Evolutionary conservation across 2,113 vertebrate genomes (phyloP).

Genomic region (Probosciger aterrimus): DNA sequence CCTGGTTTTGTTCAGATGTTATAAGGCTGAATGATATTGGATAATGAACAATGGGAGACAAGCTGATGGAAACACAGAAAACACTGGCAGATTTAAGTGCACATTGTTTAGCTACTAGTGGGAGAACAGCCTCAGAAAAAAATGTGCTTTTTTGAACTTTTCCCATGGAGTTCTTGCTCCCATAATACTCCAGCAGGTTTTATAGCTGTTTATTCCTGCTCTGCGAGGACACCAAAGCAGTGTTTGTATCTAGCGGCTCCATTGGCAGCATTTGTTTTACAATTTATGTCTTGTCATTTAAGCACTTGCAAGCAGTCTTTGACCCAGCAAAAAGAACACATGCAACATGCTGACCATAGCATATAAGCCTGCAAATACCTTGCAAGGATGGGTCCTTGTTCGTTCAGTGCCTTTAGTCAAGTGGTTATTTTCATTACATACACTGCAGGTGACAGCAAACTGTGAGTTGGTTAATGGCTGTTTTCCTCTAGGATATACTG

Average conservation of each 20-base stretch:
- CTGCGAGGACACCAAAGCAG: not conserved
- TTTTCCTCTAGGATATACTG: not conserved
- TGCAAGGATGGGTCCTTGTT: not conserved
- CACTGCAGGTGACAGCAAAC: not conserved
- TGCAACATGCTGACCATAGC: not conserved
- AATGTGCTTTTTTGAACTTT: not conserved
- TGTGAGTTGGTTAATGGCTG: not conserved
- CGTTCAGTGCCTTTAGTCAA: not conserved
- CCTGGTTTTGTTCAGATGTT: conserved; percentile 56
- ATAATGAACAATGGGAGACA: conserved; percentile 64
- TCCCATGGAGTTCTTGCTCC: not conserved
- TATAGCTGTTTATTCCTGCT: not conserved
- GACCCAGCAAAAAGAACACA: not conserved
- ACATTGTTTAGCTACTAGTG: conserved; percentile 42
- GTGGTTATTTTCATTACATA: not conserved
- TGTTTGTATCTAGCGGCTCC: not conserved
- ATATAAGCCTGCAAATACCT: not conserved
- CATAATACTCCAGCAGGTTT: not conserved
- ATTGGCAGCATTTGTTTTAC: not conserved
- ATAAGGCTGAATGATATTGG: conserved; percentile 48
- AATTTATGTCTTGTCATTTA: not conserved
- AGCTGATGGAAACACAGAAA: conserved; percentile 43
- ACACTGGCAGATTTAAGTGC: conserved; percentile 55
- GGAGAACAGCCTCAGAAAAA: not conserved
- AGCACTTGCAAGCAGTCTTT: not conserved